Base-by-base conservation (phyloP, 1,140 invertebrate genomes). In the Potamilus streckersoni region DNA sequence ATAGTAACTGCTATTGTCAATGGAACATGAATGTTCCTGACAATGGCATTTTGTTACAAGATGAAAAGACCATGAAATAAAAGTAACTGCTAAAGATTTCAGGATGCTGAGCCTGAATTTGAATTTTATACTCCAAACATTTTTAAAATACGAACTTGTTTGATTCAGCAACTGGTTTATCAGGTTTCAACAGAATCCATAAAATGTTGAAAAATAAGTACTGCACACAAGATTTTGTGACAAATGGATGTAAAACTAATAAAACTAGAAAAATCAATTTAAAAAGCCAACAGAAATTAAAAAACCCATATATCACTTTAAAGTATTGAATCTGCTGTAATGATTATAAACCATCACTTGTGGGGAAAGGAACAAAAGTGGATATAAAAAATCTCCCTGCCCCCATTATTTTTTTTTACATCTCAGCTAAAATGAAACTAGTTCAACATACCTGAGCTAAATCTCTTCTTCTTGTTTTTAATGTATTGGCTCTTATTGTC, bases 401-500 rank as follows among this genome's bases (percentile, higher is more conserved):
- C 19, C 2, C 60, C 20, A 2, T 61, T 61, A n/a, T 31, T 17
- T 27, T 27, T 27, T 27, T 27, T 27, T 27, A 27, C 27, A 27
- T 27, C 27, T 27, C 1, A 27, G 64, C 5, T 4, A 17, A 2
- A 23, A 6, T 11, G 19, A 66, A 17, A 11, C 8, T 23, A 31
- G 59, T 14, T 63, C 20, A 59, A 75, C 31, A 61, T 82, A 93
- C 92, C 84, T 97, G 96, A 20, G 97, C 97, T 49, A 99, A 91
- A 91, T 99, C 97, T 68, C 96, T 91, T 79, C 97, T 91, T 79
- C 97, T 92, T 0, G 97, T 98, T 92, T 99, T 99, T 16, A 99
- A 91, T 73, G 95, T 98, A 85, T 99, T 99, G 8, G 97, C 96
- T 77, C 98, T 92, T 76, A 99, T 96, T 0, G 98, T 99, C 27